Base-by-base conservation (phyloP, 2,113 vertebrate species). In the Catharus minimus region DNA sequence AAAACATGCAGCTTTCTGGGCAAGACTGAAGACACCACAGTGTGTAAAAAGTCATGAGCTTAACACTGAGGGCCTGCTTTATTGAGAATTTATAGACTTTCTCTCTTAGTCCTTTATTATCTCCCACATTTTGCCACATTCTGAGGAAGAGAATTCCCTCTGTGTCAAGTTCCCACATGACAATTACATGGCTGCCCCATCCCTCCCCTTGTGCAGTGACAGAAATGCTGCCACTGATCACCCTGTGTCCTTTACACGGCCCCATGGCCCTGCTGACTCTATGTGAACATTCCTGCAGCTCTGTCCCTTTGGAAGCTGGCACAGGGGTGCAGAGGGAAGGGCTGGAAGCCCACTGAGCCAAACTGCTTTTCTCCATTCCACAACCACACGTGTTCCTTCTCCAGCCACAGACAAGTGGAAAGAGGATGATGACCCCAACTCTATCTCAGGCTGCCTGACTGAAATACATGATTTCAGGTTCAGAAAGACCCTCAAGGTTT, bases 371-470 rank as follows among this genome's bases (percentile, higher is more conserved):
- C 7, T 23, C n/a, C 16, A 21, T 44, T 80, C 58, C 58, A 49
- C 32, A 72, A 22, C 7, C 21, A 58, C 16, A 27, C 0, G 0
- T 24, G 33, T 0, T 77, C 13, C 52, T 74, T 24, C 26, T 55
- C 0, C 0, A 71, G 26, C 14, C 57, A 53, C 44, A 50, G n/a
- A 27, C 26, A 18, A 55, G 1, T 2, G 14, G 55, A 46, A 39
- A 38, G 13, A 73, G 19, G 27, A 43, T 14, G 30, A 32, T 16
- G 6, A 52, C 2, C 4, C 19, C 24, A 52, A 4, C 19, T 61
- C 33, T 20, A 49, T 43, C n/a, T n/a, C 33, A 38, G 20, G n/a
- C n/a, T 4, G 24, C 28, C 33, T 56, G 13, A 36, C 39, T 68
- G 53, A 22, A 52, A 65, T 20, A 27, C 0, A 0, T 2, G 3